Conservation (phyloP, 2,797 vertebrate genomes). For the Tangara arthus region DNA sequence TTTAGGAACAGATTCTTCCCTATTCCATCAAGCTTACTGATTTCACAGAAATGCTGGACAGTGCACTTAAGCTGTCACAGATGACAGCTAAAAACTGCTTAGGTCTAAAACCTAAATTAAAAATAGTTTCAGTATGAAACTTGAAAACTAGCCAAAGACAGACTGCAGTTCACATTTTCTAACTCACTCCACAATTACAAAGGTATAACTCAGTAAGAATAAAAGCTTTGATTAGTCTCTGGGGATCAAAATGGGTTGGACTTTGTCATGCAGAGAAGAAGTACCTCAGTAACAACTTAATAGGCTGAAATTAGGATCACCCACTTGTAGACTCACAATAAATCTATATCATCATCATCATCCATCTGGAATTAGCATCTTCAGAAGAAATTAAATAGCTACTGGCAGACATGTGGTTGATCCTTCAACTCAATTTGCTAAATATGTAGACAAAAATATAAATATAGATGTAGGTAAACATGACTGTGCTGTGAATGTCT, state of each 20-base stretch:
- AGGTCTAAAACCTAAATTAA: not conserved
- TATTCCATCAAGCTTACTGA: not conserved
- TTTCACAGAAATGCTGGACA: not conserved
- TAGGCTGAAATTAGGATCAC: not conserved
- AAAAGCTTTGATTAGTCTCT: not conserved
- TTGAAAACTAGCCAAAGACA: not conserved
- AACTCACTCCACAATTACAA: not conserved
- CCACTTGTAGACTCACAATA: not conserved
- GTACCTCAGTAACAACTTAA: not conserved
- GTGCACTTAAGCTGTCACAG: not conserved
- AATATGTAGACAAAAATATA: not conserved
- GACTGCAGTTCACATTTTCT: not conserved
- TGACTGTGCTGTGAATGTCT: not conserved
- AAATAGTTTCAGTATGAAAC: not conserved
- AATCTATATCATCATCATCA: not conserved
- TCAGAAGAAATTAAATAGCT: not conserved
- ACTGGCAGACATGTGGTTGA: not conserved
- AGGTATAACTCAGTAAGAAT: not conserved
- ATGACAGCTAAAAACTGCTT: not conserved
- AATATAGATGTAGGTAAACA: not conserved
- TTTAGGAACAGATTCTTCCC: not conserved
- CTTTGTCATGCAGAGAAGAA: not conserved
- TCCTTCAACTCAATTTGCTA: not conserved
- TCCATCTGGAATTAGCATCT: not conserved
- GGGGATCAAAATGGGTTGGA: not conserved